Evolutionary conservation across 2,888 invertebrate genomes (phyloP), one percentile per base, ranked within the genome.

Genomic region (Cynaeus angustus): DNA sequence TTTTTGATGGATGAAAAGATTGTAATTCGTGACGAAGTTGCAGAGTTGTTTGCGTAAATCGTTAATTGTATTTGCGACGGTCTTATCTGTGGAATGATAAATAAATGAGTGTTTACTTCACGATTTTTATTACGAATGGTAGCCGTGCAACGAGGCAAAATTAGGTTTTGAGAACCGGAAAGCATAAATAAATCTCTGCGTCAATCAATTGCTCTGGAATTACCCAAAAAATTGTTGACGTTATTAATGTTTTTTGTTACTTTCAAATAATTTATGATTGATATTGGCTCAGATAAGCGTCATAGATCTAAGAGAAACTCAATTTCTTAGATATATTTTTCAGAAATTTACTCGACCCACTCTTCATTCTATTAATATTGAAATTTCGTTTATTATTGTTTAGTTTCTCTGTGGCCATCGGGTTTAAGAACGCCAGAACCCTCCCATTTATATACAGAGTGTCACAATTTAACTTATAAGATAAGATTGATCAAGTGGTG

Each of bases 41-140:
- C 33, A 33, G 33, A 33, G 33, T 21, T 21, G 4, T 21, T 21
- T 21, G 21, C 21, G 21, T 21, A 21, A 33, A 33, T 33, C 3
- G 33, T 33, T 33, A 41, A 41, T 41, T 13, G 41, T 12, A 41
- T 41, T 41, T 41, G 41, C 12, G 4, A 37, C 7, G 7, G 8
- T 12, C 3, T 41, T 41, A 41, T 41, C 41, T 41, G 5, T 13
- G 41, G 41, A 41, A 41, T 41, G 41, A 12, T 12, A 41, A 41
- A 41, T 41, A 41, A 21, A n/a, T 33, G n/a, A 33, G 7, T 33
- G 33, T 33, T 33, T 33, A 33, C 33, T 4, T n/a, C 1, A 6
- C 33, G 9, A 7, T 7, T 33, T 33, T 33, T 33, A 33, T 33
- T 43, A 43, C 13, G 10, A 6, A 6, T 43, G 12, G 37, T n/a